Evolutionary conservation across 2,888 invertebrate species (phyloP), one percentile per base, ranked within the genome.

Genomic region (Tortrix viridana): DNA sequence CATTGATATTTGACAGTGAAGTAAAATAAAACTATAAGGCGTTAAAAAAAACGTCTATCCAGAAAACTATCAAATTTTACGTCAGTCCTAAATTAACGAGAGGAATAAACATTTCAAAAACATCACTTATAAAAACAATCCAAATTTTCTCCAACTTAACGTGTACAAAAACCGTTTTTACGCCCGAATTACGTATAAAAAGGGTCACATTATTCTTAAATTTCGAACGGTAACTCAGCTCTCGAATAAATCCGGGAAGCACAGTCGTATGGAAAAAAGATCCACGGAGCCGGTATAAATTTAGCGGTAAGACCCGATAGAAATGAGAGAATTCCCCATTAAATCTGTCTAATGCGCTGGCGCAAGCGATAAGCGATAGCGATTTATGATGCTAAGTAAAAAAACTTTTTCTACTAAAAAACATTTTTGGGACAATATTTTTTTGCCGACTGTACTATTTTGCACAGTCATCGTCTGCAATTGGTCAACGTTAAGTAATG

Each of bases 221-320:
- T 71, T 70, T 65, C 55, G 69, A 74, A 73, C 76, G 74, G 63
- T 63, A 63, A 62, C 62, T 62, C 71, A 62, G 70, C 75, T 69
- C 69, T 71, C 60, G 70, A 70, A 83, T 83, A 82, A 84, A 83
- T 83, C 74, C 71, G 70, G 66, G 67, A 82, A 83, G 82, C 82
- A 86, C 82, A 83, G 82, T 86, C 79, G 83, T 83, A 85, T 84
- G 86, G 85, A 87, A 88, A 88, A 88, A 87, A 85, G 83, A 86
- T 86, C 76, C 80, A 75, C 75, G 77, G 73, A 78, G 75, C 73
- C 71, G 71, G 79, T 79, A 89, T 88, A 89, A 88, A 89, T 89
- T 85, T 70, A 68, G 71, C 75, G 76, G 84, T 88, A 88, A 89
- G 80, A 84, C 86, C 80, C 86, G 87, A 89, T 88, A 87, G 88